phyloP scores from a whole-genome alignment of 2,113 vertebrate genomes.

The Montifringilla adamsi region DNA sequence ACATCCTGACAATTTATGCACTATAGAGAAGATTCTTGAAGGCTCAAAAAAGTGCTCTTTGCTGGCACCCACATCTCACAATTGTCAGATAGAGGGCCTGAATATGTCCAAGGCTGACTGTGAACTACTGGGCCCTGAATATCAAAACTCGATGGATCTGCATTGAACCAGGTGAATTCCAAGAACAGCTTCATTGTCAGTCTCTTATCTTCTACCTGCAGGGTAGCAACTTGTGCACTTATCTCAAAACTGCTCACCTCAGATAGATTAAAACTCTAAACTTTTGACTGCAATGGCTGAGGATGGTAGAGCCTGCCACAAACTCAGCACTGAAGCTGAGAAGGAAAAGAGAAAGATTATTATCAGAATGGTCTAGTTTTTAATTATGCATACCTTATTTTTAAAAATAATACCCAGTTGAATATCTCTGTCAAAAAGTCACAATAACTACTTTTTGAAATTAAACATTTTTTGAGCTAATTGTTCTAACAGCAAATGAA shows the following conservation, averaged over 20 bases:
- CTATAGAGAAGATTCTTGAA: background rate
- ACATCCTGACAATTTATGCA: background rate
- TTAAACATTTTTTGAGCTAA: background rate
- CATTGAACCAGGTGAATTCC: background rate
- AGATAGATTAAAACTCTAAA: background rate
- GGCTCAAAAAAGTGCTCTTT: background rate
- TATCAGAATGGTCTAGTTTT: background rate
- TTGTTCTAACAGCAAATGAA: background rate
- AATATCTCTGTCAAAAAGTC: background rate
- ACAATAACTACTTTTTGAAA: background rate
- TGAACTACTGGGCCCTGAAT: background rate
- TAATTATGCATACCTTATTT: background rate
- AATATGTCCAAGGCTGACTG: background rate
- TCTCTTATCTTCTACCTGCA: background rate
- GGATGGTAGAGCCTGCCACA: background rate
- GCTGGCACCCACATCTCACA: background rate
- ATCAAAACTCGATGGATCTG: background rate
- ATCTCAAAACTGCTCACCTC: background rate
- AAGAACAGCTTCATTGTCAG: background rate
- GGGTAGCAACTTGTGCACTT: background rate
- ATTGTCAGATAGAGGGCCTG: background rate
- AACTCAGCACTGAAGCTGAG: background rate
- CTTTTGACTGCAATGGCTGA: background rate
- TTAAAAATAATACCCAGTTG: background rate
- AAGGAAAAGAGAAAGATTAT: background rate